Base-by-base conservation (phyloP, 2,888 invertebrate genomes). In the Chelonus formosanus region DNA sequence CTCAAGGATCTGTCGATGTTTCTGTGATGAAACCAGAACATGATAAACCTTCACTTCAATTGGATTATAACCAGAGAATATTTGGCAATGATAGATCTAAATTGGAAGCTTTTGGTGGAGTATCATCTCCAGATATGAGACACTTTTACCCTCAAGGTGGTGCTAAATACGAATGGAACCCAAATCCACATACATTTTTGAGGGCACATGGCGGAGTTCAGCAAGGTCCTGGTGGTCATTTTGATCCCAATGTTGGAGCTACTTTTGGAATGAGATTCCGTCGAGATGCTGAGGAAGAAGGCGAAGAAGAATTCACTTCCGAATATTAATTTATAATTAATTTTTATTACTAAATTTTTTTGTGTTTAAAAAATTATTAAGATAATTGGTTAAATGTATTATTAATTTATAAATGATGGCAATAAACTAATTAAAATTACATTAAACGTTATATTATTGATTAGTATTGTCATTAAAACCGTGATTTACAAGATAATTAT, bases 91-190 rank as follows among this genome's bases (percentile, higher is more conserved):
- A 70, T 3, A 70, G 64, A 31, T 36, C 54, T 5, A 71, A 32
- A 4, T 67, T 70, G 1, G 63, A 67, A 6, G 67, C 69, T 4
- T 74, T 63, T 4, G 76, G 77, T 4, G 76, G 76, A 6, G 60
- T 69, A 3, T 68, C 66, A 34, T 31, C 69, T 4, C 68, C 62
- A 0, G 67, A 71, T 34, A 66, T 74, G 32, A 63, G 65, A 32
- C 65, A 62, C 1, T 60, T 71, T 0, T 65, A 66, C 1, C 76
- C 75, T 0, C 76, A 74, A 3, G 53, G 65, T 0, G 77, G 77
- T 7, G 0, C 75, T 0, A 65, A 69, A 4, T 45, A 63, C n/a
- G 71, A 73, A n/a, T 71, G 69, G 20, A 56, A 67, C 4, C 76
- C 58, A 52, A 62, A 50, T 2, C 71, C 75, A 34, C 71, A 73